A percentile compares a stretch with the other conserved stretches of the same genome.
Conservation (phyloP, 2,888 invertebrate genomes). For the Palloptera scutellata region DNA sequence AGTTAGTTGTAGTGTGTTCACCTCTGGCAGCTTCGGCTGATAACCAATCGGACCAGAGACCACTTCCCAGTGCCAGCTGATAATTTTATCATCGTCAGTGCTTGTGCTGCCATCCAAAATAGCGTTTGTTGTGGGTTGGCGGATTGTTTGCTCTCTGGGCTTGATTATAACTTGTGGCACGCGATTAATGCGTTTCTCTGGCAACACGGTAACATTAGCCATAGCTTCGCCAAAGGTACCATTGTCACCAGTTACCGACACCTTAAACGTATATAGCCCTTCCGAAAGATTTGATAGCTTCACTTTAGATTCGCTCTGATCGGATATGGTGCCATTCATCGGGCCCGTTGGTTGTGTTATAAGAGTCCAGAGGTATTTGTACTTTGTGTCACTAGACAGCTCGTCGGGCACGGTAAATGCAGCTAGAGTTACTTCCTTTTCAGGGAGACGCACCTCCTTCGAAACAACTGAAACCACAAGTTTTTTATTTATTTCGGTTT, state of each 20-base stretch:
- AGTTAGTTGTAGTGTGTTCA: conserved; percentile 82
- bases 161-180: conserved; percentile 87
- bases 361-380: conserved; percentile 89
- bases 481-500: conserved; percentile 68
- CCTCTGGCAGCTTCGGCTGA: conserved; percentile 80
- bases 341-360: conserved; percentile 85
- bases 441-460: conserved; percentile 82
- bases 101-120: conserved; percentile 87
- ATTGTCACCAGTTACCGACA: conserved; percentile 78
- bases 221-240: conserved; percentile 81
- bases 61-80: conserved; percentile 92
- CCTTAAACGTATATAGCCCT: conserved; percentile 88
- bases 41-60: conserved; percentile 88
- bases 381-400: conserved; percentile 75
- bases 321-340: conserved; percentile 77
- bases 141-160: conserved; percentile 85
- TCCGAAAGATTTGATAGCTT: conserved; percentile 84
- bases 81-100: conserved; percentile 83
- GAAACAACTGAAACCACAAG: conserved; percentile 79
- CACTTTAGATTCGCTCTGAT: conserved; percentile 84
- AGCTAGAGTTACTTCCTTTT: conserved; percentile 82
- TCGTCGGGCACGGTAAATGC: conserved; percentile 84
- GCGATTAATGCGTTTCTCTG: conserved; percentile 83
- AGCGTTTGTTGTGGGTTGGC: conserved; percentile 87
- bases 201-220: conserved; percentile 89